Base-by-base conservation (phyloP, 2,888 invertebrate species). In the Argyresthia goedartella region DNA sequence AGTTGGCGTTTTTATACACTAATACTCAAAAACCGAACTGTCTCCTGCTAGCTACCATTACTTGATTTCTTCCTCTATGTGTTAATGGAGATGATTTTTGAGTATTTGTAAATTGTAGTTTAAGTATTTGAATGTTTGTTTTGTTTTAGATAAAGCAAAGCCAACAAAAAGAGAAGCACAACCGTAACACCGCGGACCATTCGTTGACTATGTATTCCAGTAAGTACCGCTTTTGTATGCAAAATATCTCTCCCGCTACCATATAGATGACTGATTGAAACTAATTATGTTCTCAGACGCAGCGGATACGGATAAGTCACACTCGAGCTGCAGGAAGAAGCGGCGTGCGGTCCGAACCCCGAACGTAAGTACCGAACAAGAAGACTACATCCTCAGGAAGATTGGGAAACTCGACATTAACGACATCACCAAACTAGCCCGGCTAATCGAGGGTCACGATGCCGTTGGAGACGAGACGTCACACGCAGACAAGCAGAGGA, bases 281-380 rank as follows among this genome's bases (percentile, higher is more conserved):
- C 14, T 16, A 3, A 34, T 49, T 51, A 41, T 33, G 47, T 34
- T 52, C 15, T 1, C 63, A 82, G 82, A 72, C 59, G 76, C 82
- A 41, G 77, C 73, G 1, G 81, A 84, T 49, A 60, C 69, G 11
- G 82, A 82, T 53, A 78, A 78, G 62, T 77, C 82, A 1, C 76
- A 77, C 58, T 80, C 81, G 61, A 79, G 80, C 64, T 71, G 71
- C 68, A 69, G 71, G 60, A 80, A 76, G 66, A 82, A 81, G 63
- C 73, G 82, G 7, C 81, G 84, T 56, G 65, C 74, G 50, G 57
- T 69, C 48, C 74, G 81, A 48, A 61, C 70, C 2, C 67, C 72
- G 50, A 80, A 82, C 73, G 85, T 85, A 82, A 85, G 85, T 85
- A 82, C 61, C 58, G 81, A 80, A 49, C 66, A 79, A 1, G 74